Evolutionary conservation across 1,140 invertebrate genomes (phyloP).

Genomic region (Mesaphorura yosii): DNA sequence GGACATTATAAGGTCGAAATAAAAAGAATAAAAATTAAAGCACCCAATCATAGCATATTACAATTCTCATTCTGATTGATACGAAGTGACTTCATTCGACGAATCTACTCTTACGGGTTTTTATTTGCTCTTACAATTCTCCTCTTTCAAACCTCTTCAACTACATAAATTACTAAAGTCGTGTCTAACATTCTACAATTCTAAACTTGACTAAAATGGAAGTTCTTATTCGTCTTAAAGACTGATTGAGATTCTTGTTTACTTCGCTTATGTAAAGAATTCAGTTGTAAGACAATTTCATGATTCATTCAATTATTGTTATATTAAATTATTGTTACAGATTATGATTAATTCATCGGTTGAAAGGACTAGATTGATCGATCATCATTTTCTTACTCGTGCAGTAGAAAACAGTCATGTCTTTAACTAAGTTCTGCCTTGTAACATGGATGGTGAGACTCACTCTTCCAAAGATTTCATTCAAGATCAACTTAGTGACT

Average conservation of each 20-base stretch:
- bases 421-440: not conserved
- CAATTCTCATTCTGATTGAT: too few species aligned
- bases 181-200: too few species aligned
- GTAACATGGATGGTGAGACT: conserved; percentile 9
- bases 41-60: too few species aligned
- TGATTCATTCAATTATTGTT: not conserved
- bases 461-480: not conserved
- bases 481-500: not conserved
- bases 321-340: not conserved
- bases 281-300: not conserved
- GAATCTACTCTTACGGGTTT: too few species aligned
- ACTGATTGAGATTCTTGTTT: not conserved
- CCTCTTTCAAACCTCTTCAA: too few species aligned
- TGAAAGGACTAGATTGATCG: not conserved
- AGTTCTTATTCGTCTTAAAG: too few species aligned
- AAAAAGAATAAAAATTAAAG: not conserved
- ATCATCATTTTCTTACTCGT: not conserved
- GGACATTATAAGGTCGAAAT: not conserved
- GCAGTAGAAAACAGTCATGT: not conserved
- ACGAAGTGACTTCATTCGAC: too few species aligned
- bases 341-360: not conserved
- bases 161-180: too few species aligned
- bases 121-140: too few species aligned
- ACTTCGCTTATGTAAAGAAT: not conserved
- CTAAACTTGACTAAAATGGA: too few species aligned